Percentiles rank a stretch among this genome's conserved stretches.
phyloP scores from a whole-genome alignment of 2,888 invertebrate species.

The Xylophagus ater region DNA sequence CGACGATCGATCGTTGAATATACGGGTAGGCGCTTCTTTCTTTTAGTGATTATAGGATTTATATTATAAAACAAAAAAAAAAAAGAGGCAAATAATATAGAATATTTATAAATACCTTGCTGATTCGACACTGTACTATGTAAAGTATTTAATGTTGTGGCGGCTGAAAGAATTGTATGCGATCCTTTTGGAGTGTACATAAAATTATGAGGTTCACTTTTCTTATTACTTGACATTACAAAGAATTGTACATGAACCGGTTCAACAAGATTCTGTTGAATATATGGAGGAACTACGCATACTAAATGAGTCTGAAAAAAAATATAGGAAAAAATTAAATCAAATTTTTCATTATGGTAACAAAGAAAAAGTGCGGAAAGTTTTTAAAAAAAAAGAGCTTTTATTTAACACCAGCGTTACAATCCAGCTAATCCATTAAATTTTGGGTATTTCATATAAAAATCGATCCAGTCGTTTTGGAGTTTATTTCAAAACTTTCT shows the following conservation, averaged over 20 bases:
- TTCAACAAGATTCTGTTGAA: slow-evolving; percentile 51
- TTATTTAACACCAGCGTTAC: too few species aligned
- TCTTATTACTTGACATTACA: slow-evolving; percentile 75
- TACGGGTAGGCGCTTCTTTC: too few species aligned
- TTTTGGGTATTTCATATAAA: too few species aligned
- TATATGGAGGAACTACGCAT: slow-evolving; percentile 73
- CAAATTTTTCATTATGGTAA: too few species aligned
- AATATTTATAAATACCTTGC: slow-evolving; percentile 32
- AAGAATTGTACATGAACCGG: slow-evolving; percentile 63
- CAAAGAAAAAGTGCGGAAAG: too few species aligned
- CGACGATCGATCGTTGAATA: slow-evolving; percentile 7
- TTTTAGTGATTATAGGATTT: too few species aligned
- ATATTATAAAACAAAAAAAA: too few species aligned
- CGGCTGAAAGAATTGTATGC: slow-evolving; percentile 32
- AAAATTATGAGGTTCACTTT: slow-evolving; percentile 75
- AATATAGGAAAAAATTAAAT: too few species aligned
- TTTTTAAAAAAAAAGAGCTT: too few species aligned
- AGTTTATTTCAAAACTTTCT: too few species aligned
- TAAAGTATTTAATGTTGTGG: slow-evolving; percentile 35
- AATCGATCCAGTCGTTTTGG: too few species aligned
- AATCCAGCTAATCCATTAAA: too few species aligned
- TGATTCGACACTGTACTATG: slow-evolving; percentile 28
- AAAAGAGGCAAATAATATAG: slow-evolving; percentile 11
- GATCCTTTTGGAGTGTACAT: slow-evolving; percentile 56
- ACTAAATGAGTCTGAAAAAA: slow-evolving; percentile 70